Conservation (phyloP, 2,888 invertebrate species). For the Eupelmus urozonus region DNA sequence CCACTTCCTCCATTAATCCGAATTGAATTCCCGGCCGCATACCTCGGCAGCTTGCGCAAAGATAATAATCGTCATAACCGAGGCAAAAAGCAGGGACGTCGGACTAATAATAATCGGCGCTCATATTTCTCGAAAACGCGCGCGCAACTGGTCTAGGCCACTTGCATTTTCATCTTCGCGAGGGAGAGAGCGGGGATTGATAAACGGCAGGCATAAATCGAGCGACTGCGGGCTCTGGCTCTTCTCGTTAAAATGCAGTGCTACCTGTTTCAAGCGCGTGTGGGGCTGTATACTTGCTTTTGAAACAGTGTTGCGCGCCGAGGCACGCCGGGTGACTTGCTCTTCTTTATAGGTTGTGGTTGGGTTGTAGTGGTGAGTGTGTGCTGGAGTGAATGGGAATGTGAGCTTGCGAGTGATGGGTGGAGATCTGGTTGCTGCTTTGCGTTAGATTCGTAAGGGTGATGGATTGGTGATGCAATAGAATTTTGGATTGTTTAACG, state of each 20-base stretch:
- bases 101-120: constrained; percentile 48
- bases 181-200: constrained; percentile 62
- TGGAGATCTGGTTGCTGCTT: too few relatives aligned
- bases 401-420: too few relatives aligned
- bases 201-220: constrained; percentile 67
- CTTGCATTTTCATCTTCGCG: constrained; percentile 66
- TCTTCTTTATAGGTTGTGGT: too few relatives aligned
- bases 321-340: too few relatives aligned
- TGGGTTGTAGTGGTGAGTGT: too few relatives aligned
- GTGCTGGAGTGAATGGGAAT: too few relatives aligned
- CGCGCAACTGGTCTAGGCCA: constrained; percentile 48
- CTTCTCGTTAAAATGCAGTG: constrained; percentile 57
- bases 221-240: constrained; percentile 21
- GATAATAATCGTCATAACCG: constrained; percentile 28
- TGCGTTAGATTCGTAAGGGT: too few relatives aligned
- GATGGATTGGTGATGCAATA: too few relatives aligned
- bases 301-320: too few relatives aligned
- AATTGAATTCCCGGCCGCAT: constrained; percentile 43
- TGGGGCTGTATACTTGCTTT: too few relatives aligned
- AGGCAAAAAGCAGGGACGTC: constrained; percentile 10
- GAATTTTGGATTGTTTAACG: too few relatives aligned
- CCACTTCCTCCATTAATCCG: constrained; percentile 52
- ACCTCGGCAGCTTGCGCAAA: constrained; percentile 2
- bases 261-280: neutral
- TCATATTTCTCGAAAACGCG: constrained; percentile 38